These are phyloP conservation scores for Meloidogyne exigua DNA, from an alignment of 1,140 invertebrate species.

Conservation along the genomic window DNA sequence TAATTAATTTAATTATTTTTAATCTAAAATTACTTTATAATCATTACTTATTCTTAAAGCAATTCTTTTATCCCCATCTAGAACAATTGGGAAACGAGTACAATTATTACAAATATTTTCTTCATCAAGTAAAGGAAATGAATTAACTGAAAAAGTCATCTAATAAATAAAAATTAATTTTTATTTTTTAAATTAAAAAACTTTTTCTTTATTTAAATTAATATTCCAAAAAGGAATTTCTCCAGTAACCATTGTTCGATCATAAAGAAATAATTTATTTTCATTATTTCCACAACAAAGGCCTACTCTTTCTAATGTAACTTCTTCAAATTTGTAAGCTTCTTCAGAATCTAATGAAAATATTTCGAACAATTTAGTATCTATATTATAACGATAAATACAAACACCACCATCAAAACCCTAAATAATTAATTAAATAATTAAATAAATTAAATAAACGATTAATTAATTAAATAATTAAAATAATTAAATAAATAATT, in stretches of 20 bases:
- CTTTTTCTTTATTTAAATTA: conserved; percentile 18
- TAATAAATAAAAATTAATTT: conserved; percentile 13
- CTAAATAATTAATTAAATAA: neutral
- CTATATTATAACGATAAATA: conserved; percentile 17
- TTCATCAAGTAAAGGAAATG: conserved; percentile 14
- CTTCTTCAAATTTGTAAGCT: conserved; percentile 17
- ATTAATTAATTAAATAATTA: neutral
- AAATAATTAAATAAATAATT: too few relatives aligned
- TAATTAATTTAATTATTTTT: neutral
- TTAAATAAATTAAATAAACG: too few relatives aligned
- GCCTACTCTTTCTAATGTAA: conserved; percentile 23
- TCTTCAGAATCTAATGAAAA: conserved; percentile 6
- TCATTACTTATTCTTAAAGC: conserved; percentile 30
- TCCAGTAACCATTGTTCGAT: conserved; percentile 33
- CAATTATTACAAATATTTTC: conserved; percentile 13
- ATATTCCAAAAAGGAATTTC: conserved; percentile 33
- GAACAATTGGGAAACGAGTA: conserved; percentile 33
- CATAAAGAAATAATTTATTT: conserved; percentile 27
- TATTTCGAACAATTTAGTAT: neutral
- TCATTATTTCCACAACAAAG: conserved; percentile 12
- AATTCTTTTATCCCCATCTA: conserved; percentile 20
- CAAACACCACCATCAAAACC: conserved; percentile 13
- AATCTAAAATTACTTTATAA: conserved; percentile 10
- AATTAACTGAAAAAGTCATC: conserved; percentile 28
- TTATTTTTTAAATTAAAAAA: neutral